Conservation (phyloP, 2,113 vertebrate species). For the Arenaria interpres region DNA sequence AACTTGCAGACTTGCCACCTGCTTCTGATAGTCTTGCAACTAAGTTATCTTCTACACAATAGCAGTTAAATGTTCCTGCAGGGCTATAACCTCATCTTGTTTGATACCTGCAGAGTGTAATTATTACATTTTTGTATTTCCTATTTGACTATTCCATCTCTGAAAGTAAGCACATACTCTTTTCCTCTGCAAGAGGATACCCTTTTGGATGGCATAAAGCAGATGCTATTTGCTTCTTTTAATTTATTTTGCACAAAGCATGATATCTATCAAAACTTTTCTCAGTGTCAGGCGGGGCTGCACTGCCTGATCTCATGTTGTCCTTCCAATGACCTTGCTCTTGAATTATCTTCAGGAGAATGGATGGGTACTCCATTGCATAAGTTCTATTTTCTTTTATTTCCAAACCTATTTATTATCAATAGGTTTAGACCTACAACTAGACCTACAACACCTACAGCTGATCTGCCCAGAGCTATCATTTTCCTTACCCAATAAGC, state of each 20-base stretch:
- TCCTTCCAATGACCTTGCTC: not conserved
- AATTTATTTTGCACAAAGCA: not conserved
- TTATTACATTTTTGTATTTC: not conserved
- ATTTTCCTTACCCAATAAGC: not conserved
- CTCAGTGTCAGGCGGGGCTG: not conserved
- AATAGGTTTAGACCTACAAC: not conserved
- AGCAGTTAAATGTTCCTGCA: not conserved
- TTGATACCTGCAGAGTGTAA: not conserved
- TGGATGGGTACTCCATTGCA: not conserved
- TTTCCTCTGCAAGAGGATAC: not conserved
- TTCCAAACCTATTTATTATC: not conserved
- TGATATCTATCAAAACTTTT: not conserved
- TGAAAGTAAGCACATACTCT: not conserved
- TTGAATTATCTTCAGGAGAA: not conserved
- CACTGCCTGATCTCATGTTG: not conserved
- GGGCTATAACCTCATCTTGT: not conserved
- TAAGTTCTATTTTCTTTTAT: not conserved
- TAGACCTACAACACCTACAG: not conserved
- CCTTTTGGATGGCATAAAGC: not conserved
- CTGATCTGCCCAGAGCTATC: not conserved
- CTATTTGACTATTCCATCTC: not conserved
- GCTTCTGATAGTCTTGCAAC: not conserved
- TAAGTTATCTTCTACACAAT: not conserved
- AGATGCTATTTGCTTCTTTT: not conserved
- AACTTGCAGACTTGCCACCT: not conserved